These are phyloP conservation scores for Epsilonema sp. DNA, from an alignment of 2,888 invertebrate genomes.

Conservation along the genomic window DNA sequence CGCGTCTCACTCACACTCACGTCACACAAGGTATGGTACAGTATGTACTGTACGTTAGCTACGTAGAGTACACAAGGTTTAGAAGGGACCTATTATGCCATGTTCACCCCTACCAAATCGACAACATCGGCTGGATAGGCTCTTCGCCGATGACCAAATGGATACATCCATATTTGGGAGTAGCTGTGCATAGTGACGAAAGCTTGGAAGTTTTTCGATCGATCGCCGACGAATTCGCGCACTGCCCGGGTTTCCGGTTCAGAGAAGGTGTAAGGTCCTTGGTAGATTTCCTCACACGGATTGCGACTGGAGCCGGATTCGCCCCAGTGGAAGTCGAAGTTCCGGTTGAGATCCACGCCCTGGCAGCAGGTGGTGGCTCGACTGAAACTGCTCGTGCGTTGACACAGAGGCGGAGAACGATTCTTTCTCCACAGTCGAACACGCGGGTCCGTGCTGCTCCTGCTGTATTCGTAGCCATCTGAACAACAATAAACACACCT, in stretches of 20 bases:
- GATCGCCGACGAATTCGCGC: conserved; percentile 17
- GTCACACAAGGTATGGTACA: too few species aligned
- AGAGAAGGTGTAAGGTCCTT: conserved; percentile 22
- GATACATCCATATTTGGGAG: conserved; percentile 10
- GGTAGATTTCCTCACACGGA: conserved; percentile 25
- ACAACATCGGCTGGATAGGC: conserved; percentile 24
- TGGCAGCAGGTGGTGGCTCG: conserved; percentile 22
- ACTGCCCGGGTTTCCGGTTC: conserved; percentile 25
- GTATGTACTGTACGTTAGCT: too few species aligned
- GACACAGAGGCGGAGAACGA: conserved; percentile 19
- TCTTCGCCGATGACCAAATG: conserved; percentile 14
- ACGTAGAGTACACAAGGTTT: too few species aligned
- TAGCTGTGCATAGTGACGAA: conserved; percentile 10
- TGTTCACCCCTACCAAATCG: conserved; percentile 16
- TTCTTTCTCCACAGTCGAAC: conserved; percentile 29
- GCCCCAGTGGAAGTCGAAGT: conserved; percentile 27
- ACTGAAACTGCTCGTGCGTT: too few species aligned
- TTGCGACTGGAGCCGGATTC: conserved; percentile 19
- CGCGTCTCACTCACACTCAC: too few species aligned
- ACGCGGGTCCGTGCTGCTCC: conserved; percentile 8
- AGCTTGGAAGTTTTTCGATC: conserved; percentile 9
- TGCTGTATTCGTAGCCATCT: not conserved
- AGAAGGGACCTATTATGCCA: too few species aligned
- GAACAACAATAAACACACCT: too few species aligned
- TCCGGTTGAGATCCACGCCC: conserved; percentile 25